Evolutionary conservation across 53 echinoderm and acorn worm genomes (phyloP), one percentile per base, ranked within the genome.

Genomic region (Patiria pectinifera): DNA sequence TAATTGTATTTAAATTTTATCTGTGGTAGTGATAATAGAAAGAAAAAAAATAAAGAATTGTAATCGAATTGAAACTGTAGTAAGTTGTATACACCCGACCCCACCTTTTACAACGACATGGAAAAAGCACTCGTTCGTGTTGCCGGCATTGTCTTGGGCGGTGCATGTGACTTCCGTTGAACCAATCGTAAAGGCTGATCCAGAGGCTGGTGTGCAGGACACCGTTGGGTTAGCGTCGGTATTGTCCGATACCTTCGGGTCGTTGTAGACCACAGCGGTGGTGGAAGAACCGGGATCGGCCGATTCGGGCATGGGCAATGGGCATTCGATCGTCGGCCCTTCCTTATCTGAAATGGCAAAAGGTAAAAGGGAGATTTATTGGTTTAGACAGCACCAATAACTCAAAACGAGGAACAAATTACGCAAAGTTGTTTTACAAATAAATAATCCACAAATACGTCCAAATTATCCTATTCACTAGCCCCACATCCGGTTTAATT

Each of bases 91-190:
- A 4, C 14, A 21, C 18, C 16, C 4, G 4, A 5, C 18, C 63
- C 8, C 62, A 89, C 89, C 76, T 59, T 43, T 62, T 14, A 89
- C 90, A 9, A 25, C 62, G 21, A 89, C 79, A 13, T 14, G 4
- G 62, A 89, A 89, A 2, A 80, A 61, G 62, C 90, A 89, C 14
- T 59, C 12, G n/a, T 60, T 59, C 16, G 26, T 15, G 62, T 78
- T 80, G 2, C 90, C 81, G 26, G 47, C 18, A 35, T 8, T 45
- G 60, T 89, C 90, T 7, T 45, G 62, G 44, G 80, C 90, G 14
- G 90, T 89, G 25, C 90, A 89, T 6, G 44, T 61, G 13, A 89
- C 90, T 0, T 60, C 16, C 4, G 26, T 79, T 11, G 24, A 21
- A 45, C 80, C 90, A 43, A 78, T 61, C 15, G n/a, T 12, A 23